Base-by-base conservation (phyloP, 2,888 invertebrate genomes). In the Stenotaenia linearis region DNA sequence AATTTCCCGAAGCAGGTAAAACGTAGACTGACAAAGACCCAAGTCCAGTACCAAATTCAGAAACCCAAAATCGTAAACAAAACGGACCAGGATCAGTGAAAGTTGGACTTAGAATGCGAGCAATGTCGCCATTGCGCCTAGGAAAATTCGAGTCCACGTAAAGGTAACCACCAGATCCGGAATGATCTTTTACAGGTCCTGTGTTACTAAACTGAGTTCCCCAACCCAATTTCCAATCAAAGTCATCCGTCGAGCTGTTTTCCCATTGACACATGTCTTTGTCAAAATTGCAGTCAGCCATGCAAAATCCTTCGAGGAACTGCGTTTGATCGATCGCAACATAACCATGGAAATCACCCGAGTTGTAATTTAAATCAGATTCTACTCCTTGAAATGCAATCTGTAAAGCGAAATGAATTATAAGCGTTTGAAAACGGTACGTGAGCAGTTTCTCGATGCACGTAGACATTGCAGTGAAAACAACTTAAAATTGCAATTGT, bases 131-230 rank as follows among this genome's bases (percentile, higher is more conserved):
- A 12, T 80, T 79, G 4, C 79, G 79, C 25, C 84, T 82, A 4
- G 84, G 83, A 18, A 82, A 80, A 3, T 85, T 84, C 10, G 85
- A 82, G 81, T 86, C 86, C 30, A 85, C 82, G 77, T 84, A 82
- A 0, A 84, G 85, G 82, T 84, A 86, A 23, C 85, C 83, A 50
- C 87, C 87, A 79, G 10, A 21, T 18, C n/a, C 35, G 2, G 77
- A 77, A 32, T 86, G 86, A 79, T 85, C 86, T 78, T 82, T 80
- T 28, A 83, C 82, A 12, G 86, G 86, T 10, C 86, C 86, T 18
- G 85, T 86, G 30, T 80, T 80, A 9, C 81, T 81, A 4, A 80
- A 80, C 9, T 84, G 84, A n/a, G 81, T 82, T 3, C 85, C 85
- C 15, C 83, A 80, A 7, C 81, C 81, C 78, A 84, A 81, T 28